Conservation (phyloP, 1,140 invertebrate genomes). For the Drosophila bipectinata region DNA sequence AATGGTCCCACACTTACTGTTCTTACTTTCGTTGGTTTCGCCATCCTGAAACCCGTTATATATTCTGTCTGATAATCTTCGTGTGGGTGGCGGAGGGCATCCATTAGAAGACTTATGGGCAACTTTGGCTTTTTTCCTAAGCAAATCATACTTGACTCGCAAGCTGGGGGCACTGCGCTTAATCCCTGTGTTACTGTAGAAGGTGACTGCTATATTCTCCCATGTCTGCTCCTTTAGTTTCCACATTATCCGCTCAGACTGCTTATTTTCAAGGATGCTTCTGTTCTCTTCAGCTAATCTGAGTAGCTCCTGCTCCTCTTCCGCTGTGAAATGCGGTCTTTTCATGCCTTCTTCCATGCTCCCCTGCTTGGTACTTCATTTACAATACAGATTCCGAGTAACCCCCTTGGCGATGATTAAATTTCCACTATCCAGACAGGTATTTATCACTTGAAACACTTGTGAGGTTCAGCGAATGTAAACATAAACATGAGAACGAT, state of each 20-base stretch:
- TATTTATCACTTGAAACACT: neutral
- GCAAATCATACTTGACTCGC: slow-evolving; percentile 4
- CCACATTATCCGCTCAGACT: slow-evolving; percentile 26
- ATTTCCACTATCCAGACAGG: neutral
- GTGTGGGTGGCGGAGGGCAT: neutral
- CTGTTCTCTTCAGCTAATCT: slow-evolving; percentile 19
- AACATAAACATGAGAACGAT: neutral
- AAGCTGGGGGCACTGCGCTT: slow-evolving; percentile 2
- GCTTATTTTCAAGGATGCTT: slow-evolving; percentile 26
- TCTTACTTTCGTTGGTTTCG: neutral
- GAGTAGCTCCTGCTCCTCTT: slow-evolving; percentile 33
- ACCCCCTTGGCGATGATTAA: neutral
- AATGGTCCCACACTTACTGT: neutral
- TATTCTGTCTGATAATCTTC: neutral
- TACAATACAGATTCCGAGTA: neutral
- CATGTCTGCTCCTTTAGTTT: slow-evolving; percentile 26
- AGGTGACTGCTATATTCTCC: slow-evolving; percentile 9
- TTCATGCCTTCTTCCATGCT: slow-evolving; percentile 2
- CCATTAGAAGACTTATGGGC: neutral
- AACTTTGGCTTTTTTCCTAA: neutral
- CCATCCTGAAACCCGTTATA: too few species aligned
- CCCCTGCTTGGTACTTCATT: neutral
- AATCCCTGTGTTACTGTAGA: slow-evolving; percentile 1
- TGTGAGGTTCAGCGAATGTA: too few species aligned
- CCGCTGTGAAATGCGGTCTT: slow-evolving; percentile 17